Conservation (phyloP, 1,140 invertebrate species). For the Zaprionus ghesquierei region DNA sequence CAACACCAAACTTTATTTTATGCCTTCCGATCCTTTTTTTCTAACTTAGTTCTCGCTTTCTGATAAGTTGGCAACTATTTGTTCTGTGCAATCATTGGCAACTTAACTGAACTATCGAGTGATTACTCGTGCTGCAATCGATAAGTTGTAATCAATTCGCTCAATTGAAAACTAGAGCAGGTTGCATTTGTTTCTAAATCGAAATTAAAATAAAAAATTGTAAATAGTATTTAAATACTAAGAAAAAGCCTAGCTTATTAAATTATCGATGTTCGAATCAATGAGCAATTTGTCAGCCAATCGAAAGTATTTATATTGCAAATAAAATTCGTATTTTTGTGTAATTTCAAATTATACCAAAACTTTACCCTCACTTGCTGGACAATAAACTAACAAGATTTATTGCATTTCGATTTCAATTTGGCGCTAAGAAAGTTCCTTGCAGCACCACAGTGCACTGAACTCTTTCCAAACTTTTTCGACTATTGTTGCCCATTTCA, state of each 20-base stretch:
- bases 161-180: too few relatives aligned
- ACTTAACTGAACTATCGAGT: background rate
- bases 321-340: background rate
- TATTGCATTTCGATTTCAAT: background rate
- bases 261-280: background rate
- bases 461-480: conserved; percentile 1
- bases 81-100: background rate
- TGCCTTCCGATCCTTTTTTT: background rate
- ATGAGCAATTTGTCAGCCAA: background rate
- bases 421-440: background rate
- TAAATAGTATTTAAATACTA: too few relatives aligned
- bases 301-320: background rate
- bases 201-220: too few relatives aligned
- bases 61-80: background rate
- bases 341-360: background rate
- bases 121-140: background rate
- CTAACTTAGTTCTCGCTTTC: background rate
- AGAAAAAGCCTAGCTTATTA: too few relatives aligned
- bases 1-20: too few relatives aligned
- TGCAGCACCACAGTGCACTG: background rate
- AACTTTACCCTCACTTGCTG: background rate
- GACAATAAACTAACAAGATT: background rate
- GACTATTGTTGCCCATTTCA: background rate
- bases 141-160: background rate
- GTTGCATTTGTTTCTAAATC: too few relatives aligned